Evolutionary conservation across 2,797 vertebrate species (phyloP), one percentile per base, ranked within the genome.

Genomic region (Crenuchus spilurus): DNA sequence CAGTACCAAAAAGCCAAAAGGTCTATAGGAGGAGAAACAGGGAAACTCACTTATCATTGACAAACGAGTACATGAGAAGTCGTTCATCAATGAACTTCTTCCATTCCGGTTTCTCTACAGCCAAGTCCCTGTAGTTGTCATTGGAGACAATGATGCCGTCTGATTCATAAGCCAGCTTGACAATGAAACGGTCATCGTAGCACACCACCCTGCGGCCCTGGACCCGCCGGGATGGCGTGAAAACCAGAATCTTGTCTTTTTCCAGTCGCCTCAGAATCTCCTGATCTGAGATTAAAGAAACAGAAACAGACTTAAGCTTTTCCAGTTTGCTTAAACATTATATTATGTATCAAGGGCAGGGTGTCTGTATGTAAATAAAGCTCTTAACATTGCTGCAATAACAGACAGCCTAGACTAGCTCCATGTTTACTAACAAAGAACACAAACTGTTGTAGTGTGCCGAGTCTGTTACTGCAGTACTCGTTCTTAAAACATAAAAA

Each of bases 21-120:
- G 10, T n/a, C 14, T 13, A 14, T 28, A 6, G 14, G 11, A 11
- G 51, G 8, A 37, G n/a, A 0, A 11, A 30, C 39, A 35, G 48
- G 6, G 24, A 55, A 11, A 74, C 97, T 95, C 92, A 99, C 97
- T 99, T 99, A 93, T 99, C 97, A 69, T 99, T 99, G 74, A 98
- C 97, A 83, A 99, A 99, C 1, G 97, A 99, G 86, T 99, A 99
- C 97, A 99, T 99, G 77, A 99, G 90, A 74, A 99, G 88, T 33
- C 97, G 94, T 68, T 99, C 95, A 33, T 99, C 97, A 52, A 99
- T 97, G 87, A 99, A 98, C 83, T 96, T 98, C 92, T 98, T 99
- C 97, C 97, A 99, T 80, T 99, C 97, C 0, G 96, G 96, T 76
- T 98, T 99, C 82, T 99, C 97, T 63, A 98, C 98, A 58, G 96